phyloP scores from a whole-genome alignment of 1,140 invertebrate genomes.

The Drosophila arawakana region DNA sequence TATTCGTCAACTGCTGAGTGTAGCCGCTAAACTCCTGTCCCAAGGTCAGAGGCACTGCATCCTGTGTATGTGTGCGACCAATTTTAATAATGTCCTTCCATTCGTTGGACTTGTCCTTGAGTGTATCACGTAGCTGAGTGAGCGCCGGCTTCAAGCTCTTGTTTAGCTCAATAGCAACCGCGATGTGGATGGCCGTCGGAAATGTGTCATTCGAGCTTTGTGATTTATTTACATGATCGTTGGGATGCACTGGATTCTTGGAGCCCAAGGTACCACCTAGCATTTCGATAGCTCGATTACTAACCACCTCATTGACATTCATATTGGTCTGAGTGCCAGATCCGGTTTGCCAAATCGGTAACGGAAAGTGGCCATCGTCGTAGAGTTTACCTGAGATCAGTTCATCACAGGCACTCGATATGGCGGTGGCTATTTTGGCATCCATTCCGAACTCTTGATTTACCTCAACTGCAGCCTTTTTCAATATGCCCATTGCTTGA shows the following conservation, averaged over 20 bases:
- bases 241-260: slow-evolving; percentile 98
- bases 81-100: slow-evolving; percentile 98
- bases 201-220: slow-evolving; percentile 99
- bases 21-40: slow-evolving; percentile 99
- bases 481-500: slow-evolving; percentile 97
- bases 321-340: slow-evolving; percentile 99
- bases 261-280: slow-evolving; percentile 96
- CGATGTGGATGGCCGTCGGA: slow-evolving; percentile 99
- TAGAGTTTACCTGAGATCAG: slow-evolving; percentile 97
- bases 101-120: slow-evolving; percentile 91
- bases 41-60: slow-evolving; percentile 98
- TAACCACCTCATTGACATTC: slow-evolving; percentile 99
- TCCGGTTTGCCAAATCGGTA: slow-evolving; percentile 99
- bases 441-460: slow-evolving; percentile 97
- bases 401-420: slow-evolving; percentile 96
- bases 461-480: slow-evolving; percentile 97
- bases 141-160: slow-evolving; percentile 92
- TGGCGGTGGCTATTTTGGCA: slow-evolving; percentile 93
- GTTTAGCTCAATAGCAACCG: slow-evolving; percentile 95
- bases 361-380: slow-evolving; percentile 96
- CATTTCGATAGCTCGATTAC: slow-evolving; percentile 97
- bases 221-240: slow-evolving; percentile 99
- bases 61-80: slow-evolving; percentile 93
- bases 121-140: slow-evolving; percentile 88
- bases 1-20: slow-evolving; percentile 93